Evolutionary conservation across 1,140 invertebrate genomes (phyloP), one percentile per base, ranked within the genome.

Genomic region (Drosophila bocqueti): DNA sequence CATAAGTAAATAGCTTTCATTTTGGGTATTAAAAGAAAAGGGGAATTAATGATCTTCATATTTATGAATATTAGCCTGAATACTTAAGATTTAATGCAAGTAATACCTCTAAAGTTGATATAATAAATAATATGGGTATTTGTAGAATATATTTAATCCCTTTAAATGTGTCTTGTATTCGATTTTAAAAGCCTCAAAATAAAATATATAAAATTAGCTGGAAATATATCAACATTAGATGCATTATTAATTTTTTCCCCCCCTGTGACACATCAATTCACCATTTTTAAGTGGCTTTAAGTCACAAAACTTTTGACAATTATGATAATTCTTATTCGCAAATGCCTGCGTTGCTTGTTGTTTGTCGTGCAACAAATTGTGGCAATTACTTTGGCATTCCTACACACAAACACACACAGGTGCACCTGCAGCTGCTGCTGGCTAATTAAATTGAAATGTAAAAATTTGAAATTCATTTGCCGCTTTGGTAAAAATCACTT

Each of bases 291-390:
- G 15, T 42, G 29, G 2, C 18, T 49, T 3, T 1, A 11, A 18
- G 10, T 34, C n/a, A n/a, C 11, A 18, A 47, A 69, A 38, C 47
- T 42, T 40, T 64, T 81, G 67, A 74, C 74, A 84, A 84, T 84
- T 84, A 84, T 84, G 47, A 84, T 84, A 84, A 84, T 84, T 80
- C 69, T 67, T 72, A 24, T 50, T 47, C 34, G 46, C 29, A 55
- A 50, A 45, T 71, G 49, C 74, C n/a, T 18, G 29, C n/a, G 7
- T 54, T 36, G 52, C 52, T 38, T 36, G 52, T 24, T 55, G 34
- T 38, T 59, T 81, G 61, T 82, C 79, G 73, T 82, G 66, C 73
- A 78, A 52, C 83, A 76, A 86, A 82, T 86, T 86, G 74, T 81
- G 52, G 59, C 79, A 85, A 82, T 85, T 85, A 78, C 74, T 58